Evolutionary conservation across 2,888 invertebrate species (phyloP).

Genomic region (Notodonta dromedarius): DNA sequence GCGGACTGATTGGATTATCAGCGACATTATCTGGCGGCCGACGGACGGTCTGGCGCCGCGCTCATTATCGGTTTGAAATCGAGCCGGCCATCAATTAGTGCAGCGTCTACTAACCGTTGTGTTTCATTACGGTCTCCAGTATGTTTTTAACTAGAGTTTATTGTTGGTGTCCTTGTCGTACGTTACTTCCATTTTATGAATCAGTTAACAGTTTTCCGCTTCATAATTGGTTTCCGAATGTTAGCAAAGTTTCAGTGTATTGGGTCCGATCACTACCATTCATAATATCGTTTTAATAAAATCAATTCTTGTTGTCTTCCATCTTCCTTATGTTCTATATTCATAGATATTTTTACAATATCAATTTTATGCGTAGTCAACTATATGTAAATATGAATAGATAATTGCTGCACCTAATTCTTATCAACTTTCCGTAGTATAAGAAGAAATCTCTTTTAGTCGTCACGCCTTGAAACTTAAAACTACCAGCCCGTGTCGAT

Average conservation of each 20-base stretch:
- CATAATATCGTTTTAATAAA: too few species aligned
- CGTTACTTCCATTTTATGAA: constrained; percentile 12
- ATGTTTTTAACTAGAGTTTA: not conserved
- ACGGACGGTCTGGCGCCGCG: constrained; percentile 43
- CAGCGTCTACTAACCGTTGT: constrained; percentile 43
- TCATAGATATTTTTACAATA: too few species aligned
- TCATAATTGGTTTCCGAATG: not conserved
- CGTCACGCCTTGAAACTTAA: constrained; percentile 51
- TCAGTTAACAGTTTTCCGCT: constrained; percentile 13
- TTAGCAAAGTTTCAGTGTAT: not conserved
- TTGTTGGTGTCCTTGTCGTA: not conserved
- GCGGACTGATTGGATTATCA: constrained; percentile 57
- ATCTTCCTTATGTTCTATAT: too few species aligned
- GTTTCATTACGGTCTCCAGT: constrained; percentile 31
- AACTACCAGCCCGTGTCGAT: constrained; percentile 51
- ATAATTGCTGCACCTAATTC: constrained; percentile 12
- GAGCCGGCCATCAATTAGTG: constrained; percentile 55
- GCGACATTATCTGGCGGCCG: constrained; percentile 52
- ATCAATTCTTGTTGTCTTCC: too few species aligned
- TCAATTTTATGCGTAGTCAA: too few species aligned
- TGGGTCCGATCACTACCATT: too few species aligned
- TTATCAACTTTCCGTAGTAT: constrained; percentile 26
- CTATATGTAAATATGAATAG: not conserved
- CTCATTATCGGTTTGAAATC: constrained; percentile 60
- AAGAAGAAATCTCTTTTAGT: constrained; percentile 52